Evolutionary conservation across 2,113 vertebrate genomes (phyloP).

Genomic region (Trichechus manatus): DNA sequence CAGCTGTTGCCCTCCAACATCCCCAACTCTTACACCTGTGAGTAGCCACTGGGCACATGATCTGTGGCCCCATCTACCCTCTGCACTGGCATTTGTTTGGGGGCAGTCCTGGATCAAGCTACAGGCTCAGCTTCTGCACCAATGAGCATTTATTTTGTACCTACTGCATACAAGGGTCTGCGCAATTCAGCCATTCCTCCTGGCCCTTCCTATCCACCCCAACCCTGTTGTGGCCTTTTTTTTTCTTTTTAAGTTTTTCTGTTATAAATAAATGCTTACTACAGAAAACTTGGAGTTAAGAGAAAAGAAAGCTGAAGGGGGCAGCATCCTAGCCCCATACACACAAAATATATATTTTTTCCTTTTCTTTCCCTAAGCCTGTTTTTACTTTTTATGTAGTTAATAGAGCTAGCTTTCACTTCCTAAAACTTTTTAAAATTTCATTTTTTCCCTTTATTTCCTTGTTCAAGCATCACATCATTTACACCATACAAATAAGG

Average conservation of each 20-base stretch:
- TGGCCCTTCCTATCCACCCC: not conserved
- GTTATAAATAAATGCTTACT: not conserved
- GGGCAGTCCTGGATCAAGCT: slow-evolving; percentile 42
- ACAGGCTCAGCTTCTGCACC: not conserved
- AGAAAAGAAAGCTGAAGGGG: not conserved
- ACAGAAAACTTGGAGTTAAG: not conserved
- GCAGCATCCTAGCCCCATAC: not conserved
- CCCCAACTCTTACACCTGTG: not conserved
- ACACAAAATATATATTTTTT: not conserved
- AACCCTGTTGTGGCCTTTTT: not conserved
- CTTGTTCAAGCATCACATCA: not conserved
- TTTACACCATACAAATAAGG: not conserved
- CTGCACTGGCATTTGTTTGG: not conserved
- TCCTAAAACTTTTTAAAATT: slow-evolving; percentile 25
- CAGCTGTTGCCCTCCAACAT: not conserved
- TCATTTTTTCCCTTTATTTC: not conserved
- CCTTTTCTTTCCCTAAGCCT: slow-evolving; percentile 15
- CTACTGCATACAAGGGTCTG: not conserved
- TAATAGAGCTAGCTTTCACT: not conserved
- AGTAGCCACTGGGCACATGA: not conserved
- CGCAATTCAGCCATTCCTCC: slow-evolving; percentile 9
- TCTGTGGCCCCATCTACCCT: not conserved
- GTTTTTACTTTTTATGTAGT: not conserved
- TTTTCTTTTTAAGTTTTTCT: not conserved
- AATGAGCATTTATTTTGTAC: not conserved